A percentile compares a stretch with the other conserved stretches of the same genome.
Conservation (phyloP, 37 sponge, comb jelly and placozoan species). For the Mnemiopsis leidyi region DNA sequence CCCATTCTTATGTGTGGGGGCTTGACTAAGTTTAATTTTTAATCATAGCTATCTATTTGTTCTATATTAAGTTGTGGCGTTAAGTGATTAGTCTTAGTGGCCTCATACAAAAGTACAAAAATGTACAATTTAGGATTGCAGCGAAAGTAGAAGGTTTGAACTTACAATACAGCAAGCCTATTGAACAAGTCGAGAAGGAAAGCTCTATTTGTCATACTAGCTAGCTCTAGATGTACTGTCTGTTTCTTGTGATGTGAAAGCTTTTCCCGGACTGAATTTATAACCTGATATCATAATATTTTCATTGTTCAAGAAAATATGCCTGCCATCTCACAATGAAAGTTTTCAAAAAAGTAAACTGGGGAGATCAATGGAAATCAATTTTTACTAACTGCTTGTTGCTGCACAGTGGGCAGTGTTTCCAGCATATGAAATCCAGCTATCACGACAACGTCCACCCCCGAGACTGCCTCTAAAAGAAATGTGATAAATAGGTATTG, state of each 20-base stretch:
- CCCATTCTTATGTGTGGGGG: no score
- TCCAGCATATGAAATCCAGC: constrained; percentile 87
- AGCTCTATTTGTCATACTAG: constrained; percentile 75
- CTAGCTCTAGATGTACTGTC: constrained; percentile 90
- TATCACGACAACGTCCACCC: constrained; percentile 74
- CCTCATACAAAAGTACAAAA: no score
- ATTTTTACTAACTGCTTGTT: constrained; percentile 61
- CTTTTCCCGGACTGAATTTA: constrained; percentile 23
- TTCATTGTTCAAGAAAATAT: no score
- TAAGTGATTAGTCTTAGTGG: no score
- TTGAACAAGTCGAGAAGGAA: constrained; percentile 68
- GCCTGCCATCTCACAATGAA: no score
- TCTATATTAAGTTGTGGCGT: no score
- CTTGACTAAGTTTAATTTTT: no score
- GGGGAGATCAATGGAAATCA: no score
- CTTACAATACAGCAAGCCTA: not conserved
- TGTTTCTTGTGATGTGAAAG: constrained; percentile 58
- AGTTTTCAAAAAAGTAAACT: no score
- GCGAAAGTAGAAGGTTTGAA: not conserved
- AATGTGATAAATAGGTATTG: not conserved
- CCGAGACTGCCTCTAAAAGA: not conserved
- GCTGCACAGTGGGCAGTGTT: constrained; percentile 34
- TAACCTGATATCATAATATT: not conserved
- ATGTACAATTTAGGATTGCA: no score
- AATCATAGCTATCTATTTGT: no score